Conservation (phyloP, 2,113 vertebrate species). For the Coturnix japonica region DNA sequence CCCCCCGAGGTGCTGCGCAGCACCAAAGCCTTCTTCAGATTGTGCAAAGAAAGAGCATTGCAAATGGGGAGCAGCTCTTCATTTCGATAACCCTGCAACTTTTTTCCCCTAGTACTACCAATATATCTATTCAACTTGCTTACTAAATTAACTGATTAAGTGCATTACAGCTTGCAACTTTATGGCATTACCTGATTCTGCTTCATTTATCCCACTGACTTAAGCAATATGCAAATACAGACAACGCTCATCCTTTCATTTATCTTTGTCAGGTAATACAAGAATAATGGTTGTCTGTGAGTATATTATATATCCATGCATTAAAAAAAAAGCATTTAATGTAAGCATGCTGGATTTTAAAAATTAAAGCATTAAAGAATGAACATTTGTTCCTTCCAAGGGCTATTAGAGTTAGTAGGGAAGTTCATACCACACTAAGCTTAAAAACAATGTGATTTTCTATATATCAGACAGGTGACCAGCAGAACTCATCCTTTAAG, state of each 20-base stretch:
- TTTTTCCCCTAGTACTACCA: neutral
- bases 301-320: fast-evolving
- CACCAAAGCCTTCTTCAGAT: neutral
- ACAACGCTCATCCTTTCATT: neutral
- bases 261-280: neutral
- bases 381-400: fast-evolving
- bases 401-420: neutral
- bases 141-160: neutral
- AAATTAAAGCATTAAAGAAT: neutral
- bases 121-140: neutral
- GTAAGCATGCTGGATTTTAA: neutral
- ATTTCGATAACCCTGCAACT: neutral
- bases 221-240: neutral
- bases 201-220: neutral
- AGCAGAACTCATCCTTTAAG: neutral
- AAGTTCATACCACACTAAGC: neutral
- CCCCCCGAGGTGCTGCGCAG: neutral
- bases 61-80: neutral
- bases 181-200: fast-evolving
- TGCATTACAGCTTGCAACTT: neutral
- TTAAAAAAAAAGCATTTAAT: neutral
- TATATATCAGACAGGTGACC: neutral
- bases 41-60: neutral
- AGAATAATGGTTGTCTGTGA: neutral
- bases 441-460: neutral